Evolutionary conservation across 2,113 vertebrate species (phyloP).

Genomic region (Hyaena hyaena): DNA sequence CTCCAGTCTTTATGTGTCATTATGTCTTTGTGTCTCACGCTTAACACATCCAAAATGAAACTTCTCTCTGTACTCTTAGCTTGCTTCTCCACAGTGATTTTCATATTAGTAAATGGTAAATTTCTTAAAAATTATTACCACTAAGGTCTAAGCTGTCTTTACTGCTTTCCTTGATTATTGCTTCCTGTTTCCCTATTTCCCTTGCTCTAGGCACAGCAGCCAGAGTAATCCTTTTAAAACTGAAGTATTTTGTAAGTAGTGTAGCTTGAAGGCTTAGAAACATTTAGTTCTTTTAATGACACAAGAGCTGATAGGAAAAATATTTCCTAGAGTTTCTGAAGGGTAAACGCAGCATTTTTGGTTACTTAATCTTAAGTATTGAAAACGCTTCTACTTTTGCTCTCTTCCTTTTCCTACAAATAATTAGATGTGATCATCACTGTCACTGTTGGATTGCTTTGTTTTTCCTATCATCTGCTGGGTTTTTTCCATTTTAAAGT

Average conservation of each 20-base stretch:
- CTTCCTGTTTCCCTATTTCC: not conserved
- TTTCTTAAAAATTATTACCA: not conserved
- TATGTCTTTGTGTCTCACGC: not conserved
- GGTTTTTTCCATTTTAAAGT: not conserved
- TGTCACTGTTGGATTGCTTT: not conserved
- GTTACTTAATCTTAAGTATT: not conserved
- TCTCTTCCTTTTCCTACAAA: not conserved
- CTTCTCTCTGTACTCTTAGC: not conserved
- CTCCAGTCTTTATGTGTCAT: not conserved
- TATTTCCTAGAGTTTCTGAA: conserved; percentile 43
- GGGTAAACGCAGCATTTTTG: not conserved
- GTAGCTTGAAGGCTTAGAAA: conserved; percentile 37
- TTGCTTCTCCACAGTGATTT: not conserved
- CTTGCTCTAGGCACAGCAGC: not conserved
- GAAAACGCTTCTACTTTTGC: not conserved
- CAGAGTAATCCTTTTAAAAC: not conserved
- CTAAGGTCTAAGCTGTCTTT: not conserved
- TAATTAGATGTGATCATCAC: not conserved
- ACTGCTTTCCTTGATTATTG: not conserved
- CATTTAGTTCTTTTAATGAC: not conserved
- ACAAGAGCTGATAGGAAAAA: not conserved
- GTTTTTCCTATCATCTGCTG: not conserved
- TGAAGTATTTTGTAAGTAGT: not conserved
- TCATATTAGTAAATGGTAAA: not conserved
- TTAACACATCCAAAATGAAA: not conserved